Conservation (phyloP, 2,797 vertebrate species). For the Percopsis omiscomaycus region DNA sequence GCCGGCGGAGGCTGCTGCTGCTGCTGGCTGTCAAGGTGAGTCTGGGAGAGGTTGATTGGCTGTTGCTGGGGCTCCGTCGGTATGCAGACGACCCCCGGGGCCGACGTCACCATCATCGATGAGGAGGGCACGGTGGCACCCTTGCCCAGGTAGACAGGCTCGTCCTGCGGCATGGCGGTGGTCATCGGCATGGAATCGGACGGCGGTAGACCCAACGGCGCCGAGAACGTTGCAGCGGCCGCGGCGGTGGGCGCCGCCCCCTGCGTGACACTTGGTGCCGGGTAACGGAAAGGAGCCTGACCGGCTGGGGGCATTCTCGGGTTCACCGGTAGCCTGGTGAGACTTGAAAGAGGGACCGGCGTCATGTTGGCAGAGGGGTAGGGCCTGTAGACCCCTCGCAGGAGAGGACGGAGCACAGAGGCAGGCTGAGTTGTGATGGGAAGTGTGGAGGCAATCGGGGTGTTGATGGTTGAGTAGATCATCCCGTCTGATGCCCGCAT, state of each 20-base stretch:
- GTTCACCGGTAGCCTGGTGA: conserved; percentile 84
- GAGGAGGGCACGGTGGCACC: conserved; percentile 71
- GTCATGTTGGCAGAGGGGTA: conserved; percentile 82
- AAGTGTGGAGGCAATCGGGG: conserved; percentile 95
- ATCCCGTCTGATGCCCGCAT: conserved; percentile 93
- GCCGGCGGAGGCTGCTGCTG: conserved; percentile 54
- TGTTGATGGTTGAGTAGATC: conserved; percentile 99
- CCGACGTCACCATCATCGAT: conserved; percentile 39
- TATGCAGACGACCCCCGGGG: conserved; percentile 50
- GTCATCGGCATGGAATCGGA: conserved; percentile 41
- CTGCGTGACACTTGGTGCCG: conserved; percentile 77
- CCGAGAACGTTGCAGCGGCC: conserved; percentile 43
- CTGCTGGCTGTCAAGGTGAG: conserved; percentile 69
- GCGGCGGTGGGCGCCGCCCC: conserved; percentile 58
- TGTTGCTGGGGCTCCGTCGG: conserved; percentile 72
- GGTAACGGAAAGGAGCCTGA: conserved; percentile 81
- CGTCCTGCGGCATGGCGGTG: conserved; percentile 74
- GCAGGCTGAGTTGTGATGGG: conserved; percentile 97
- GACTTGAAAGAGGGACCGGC: conserved; percentile 88
- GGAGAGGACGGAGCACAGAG: conserved; percentile 87
- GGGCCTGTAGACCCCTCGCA: conserved; percentile 88
- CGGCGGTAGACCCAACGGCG: conserved; percentile 41
- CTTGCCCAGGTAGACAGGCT: conserved; percentile 91
- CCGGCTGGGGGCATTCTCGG: conserved; percentile 84
- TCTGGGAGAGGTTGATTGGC: conserved; percentile 78